Conservation (phyloP, 2,113 vertebrate species). For the Paralichthys olivaceus region DNA sequence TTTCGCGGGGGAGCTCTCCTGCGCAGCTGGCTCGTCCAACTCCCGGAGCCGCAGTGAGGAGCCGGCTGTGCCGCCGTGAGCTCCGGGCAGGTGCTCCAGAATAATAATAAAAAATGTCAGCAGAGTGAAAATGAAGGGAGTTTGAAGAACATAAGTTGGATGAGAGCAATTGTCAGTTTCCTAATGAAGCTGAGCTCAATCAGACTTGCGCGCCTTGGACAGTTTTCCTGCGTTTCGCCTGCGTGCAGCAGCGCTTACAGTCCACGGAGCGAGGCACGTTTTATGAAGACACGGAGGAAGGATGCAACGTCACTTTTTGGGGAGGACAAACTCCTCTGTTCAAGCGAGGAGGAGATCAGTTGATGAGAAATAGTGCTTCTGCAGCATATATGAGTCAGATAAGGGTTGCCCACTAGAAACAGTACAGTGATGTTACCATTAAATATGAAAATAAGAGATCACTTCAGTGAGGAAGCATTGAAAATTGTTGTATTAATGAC, state of each 20-base stretch:
- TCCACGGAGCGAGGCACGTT: conserved; percentile 60
- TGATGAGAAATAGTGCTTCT: neutral
- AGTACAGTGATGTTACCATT: no score
- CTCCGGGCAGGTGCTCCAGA: conserved; percentile 76
- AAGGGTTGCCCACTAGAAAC: no score
- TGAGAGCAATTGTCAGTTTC: neutral
- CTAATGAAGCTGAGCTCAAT: conserved; percentile 21
- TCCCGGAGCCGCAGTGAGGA: conserved; percentile 41
- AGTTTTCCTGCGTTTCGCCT: conserved; percentile 47
- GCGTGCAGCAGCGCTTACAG: conserved; percentile 46
- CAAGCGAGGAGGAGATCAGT: neutral
- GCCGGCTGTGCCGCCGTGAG: conserved; percentile 46
- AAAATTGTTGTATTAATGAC: no score
- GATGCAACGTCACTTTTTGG: conserved; percentile 79
- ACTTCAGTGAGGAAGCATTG: no score
- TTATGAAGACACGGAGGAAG: conserved; percentile 77
- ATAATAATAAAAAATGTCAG: neutral
- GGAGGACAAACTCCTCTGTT: conserved; percentile 17
- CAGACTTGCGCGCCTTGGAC: conserved; percentile 38
- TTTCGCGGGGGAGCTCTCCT: conserved; percentile 56
- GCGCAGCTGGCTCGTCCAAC: conserved; percentile 41
- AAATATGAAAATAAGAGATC: no score
- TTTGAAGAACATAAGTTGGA: conserved; percentile 1
- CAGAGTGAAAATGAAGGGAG: neutral
- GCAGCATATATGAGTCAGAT: no score